These are phyloP conservation scores for Oryzaephilus surinamensis DNA, from an alignment of 1,140 invertebrate species.

Conservation along the genomic window DNA sequence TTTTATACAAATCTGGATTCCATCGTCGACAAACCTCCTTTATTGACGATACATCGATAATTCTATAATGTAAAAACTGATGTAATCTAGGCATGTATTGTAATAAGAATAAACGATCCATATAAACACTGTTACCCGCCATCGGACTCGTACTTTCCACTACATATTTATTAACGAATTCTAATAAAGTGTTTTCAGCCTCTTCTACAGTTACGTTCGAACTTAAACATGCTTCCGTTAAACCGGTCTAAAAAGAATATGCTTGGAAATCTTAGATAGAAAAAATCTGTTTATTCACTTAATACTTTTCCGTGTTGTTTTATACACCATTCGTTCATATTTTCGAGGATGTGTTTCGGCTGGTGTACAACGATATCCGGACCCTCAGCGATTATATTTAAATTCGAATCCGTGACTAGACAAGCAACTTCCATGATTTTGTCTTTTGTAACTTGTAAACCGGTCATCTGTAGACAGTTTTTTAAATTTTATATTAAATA, in stretches of 20 bases:
- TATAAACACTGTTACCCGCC: slow-evolving; percentile 83
- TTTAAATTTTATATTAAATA: slow-evolving; percentile 4
- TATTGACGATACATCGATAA: slow-evolving; percentile 84
- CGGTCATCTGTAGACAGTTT: slow-evolving; percentile 32
- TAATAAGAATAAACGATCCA: slow-evolving; percentile 68
- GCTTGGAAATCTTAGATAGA: slow-evolving; percentile 1
- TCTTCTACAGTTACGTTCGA: slow-evolving; percentile 54
- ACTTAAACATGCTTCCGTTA: slow-evolving; percentile 56
- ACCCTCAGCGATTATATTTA: slow-evolving; percentile 69
- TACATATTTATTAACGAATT: slow-evolving; percentile 62
- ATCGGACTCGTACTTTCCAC: slow-evolving; percentile 53
- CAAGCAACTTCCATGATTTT: slow-evolving; percentile 82
- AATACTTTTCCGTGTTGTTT: slow-evolving; percentile 64
- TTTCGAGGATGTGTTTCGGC: slow-evolving; percentile 54
- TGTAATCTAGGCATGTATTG: slow-evolving; percentile 67
- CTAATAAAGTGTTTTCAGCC: slow-evolving; percentile 61
- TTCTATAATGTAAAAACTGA: slow-evolving; percentile 81
- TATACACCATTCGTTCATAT: slow-evolving; percentile 77
- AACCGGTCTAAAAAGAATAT: slow-evolving; percentile 53
- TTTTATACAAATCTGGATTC: slow-evolving; percentile 49
- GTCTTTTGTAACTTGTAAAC: slow-evolving; percentile 61
- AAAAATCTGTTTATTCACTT: slow-evolving; percentile 3
- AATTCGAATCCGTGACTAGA: slow-evolving; percentile 70
- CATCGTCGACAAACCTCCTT: slow-evolving; percentile 78
- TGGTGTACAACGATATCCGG: slow-evolving; percentile 76